Base-by-base conservation (phyloP, 2,888 invertebrate species). In the Drosophila rellima region DNA sequence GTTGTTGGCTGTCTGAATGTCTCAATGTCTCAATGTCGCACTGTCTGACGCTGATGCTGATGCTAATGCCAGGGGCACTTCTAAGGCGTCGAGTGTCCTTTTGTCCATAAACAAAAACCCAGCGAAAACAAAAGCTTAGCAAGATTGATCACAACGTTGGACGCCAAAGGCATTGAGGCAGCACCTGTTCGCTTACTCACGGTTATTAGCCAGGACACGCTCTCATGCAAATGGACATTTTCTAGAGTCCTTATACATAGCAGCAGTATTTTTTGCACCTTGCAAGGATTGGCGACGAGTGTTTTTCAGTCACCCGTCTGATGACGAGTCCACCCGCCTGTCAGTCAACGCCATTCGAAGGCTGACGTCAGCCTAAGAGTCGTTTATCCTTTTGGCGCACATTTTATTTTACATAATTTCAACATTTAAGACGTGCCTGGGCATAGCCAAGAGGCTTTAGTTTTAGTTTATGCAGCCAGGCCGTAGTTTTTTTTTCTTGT, bases 51-150 rank as follows among this genome's bases (percentile, higher is more conserved):
- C 40, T 55, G 65, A 23, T 23, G 62, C 44, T 67, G 54, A 13
- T 39, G 55, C 13, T 44, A 35, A 37, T 78, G 79, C 51, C 55
- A 52, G 44, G 67, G 78, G 78, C 88, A 84, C 74, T 85, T 88
- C 70, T 85, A 88, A 82, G 84, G 88, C 89, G 69, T 89, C 84
- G 52, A 20, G 17, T 23, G 17, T 56, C 55, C 57, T 51, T 55
- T 44, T 55, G 55, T 55, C 33, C 55, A 55, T 44, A 55, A 55
- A 55, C 55, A 89, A 89, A 85, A 83, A 80, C 76, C 82, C 76
- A 82, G 89, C 79, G 80, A 89, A 89, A 90, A 90, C 89, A 89
- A 90, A 89, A 85, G 90, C 90, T 89, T 88, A 87, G 77, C 89
- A 88, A 90, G 91, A 90, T 90, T 90, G 89, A 90, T 90, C 90